Base-by-base conservation (phyloP, 2,113 vertebrate genomes). In the Prunella fulvescens region DNA sequence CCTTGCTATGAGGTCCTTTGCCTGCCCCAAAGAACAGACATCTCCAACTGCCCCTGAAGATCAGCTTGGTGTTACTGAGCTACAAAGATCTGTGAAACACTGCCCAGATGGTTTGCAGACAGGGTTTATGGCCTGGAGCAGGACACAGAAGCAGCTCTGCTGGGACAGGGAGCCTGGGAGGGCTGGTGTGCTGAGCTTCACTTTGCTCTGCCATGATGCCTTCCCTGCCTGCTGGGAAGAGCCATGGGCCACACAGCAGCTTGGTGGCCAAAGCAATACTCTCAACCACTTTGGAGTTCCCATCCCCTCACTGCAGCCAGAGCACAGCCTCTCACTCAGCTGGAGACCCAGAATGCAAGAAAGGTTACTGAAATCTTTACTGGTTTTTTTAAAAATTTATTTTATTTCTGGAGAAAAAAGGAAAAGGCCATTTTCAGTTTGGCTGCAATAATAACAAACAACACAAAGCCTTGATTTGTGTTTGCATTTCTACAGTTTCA, bases 401-500 rank as follows among this genome's bases (percentile, higher is more conserved):
- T 89, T 50, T 70, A 51, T 81, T 87, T 84, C 56, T 79, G 31
- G n/a, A 58, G 8, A 1, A 18, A 65, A 73, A 82, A 62, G 20
- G 6, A 48, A 83, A 89, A 50, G 3, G 18, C 7, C 3, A 1
- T 42, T 94, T 95, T 77, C 79, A 60, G 17, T 70, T 86, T 91
- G 71, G 64, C 64, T 67, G 33, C 22, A 39, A 42, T 37, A 92
- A 70, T 33, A 88, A 48, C 51, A 92, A 86, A 64, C 19, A 61
- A 61, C 22, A 66, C 0, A 1, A 24, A 79, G 69, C 15, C 44
- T 79, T 66, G 61, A 81, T 81, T 93, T 84, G n/a, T 76, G 65
- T 58, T 71, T 91, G 29, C 24, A 15, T 81, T 92, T 65, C 83
- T 57, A 53, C 35, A 74, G 78, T 40, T 92, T 78, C 69, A 76